Percentiles rank a stretch among this genome's conserved stretches.
Conservation (phyloP, 2,797 vertebrate species). For the Eulemur coronatus region DNA sequence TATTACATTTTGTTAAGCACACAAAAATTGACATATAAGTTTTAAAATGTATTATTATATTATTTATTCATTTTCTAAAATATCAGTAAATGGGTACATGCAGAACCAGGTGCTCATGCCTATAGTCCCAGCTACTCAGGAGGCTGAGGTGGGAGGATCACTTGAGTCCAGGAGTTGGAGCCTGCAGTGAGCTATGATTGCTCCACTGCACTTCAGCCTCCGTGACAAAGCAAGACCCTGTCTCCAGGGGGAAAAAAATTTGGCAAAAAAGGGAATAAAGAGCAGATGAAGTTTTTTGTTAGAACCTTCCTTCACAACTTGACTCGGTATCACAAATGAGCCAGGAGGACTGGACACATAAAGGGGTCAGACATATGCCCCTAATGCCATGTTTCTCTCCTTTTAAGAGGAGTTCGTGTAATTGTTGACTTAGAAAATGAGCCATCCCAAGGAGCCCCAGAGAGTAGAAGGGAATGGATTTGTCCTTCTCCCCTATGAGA, state of each 20-base stretch:
- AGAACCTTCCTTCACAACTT: background rate
- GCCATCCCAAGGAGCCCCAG: background rate
- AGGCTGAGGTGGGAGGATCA: background rate
- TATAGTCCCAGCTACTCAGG: background rate
- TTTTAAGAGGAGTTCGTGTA: background rate
- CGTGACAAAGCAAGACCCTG: too few species aligned
- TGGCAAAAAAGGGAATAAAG: background rate
- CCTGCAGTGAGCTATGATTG: background rate
- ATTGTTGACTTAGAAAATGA: background rate
- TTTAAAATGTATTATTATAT: background rate
- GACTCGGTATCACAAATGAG: background rate
- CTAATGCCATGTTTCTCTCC: background rate
- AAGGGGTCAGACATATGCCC: background rate
- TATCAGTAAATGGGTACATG: background rate
- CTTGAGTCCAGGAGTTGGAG: too few species aligned
- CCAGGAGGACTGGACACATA: background rate
- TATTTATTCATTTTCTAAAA: background rate
- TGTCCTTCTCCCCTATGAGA: background rate
- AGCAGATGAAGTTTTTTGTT: background rate
- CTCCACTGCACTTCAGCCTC: too few species aligned
- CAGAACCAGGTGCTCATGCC: background rate
- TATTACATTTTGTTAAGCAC: background rate
- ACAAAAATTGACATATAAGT: background rate
- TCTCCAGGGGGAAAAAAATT: background rate
- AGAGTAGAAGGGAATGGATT: background rate